Percentiles rank a stretch among this genome's conserved stretches.
Evolutionary conservation across 2,797 vertebrate species (phyloP).

Genomic region (Pantherophis vulpinus): DNA sequence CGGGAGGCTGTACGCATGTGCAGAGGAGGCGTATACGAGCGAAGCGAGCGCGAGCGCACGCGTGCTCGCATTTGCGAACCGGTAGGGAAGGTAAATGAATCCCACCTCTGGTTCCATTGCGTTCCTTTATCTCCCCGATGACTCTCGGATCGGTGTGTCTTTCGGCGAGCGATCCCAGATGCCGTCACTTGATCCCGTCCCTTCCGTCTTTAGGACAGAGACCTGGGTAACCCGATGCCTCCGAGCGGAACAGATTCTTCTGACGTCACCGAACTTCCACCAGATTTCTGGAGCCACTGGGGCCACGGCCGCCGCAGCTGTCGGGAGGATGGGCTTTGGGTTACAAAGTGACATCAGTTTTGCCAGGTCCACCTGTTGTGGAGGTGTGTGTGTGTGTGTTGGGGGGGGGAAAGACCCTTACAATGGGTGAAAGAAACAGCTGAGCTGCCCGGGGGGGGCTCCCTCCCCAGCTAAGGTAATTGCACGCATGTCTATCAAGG

Average conservation of each 20-base stretch:
- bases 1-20: too few species aligned
- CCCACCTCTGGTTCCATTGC: background rate
- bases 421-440: background rate
- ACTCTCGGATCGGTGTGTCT: background rate
- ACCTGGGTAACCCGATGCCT: constrained; percentile 26
- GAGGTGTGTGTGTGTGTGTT: background rate
- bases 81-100: too few species aligned
- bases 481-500: background rate
- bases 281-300: background rate
- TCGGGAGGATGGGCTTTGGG: constrained; percentile 17
- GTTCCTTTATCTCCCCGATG: background rate
- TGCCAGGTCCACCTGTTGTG: constrained; percentile 53
- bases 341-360: constrained; percentile 59
- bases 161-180: background rate
- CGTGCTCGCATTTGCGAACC: too few species aligned
- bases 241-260: background rate
- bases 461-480: background rate
- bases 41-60: too few species aligned
- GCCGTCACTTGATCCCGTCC: background rate
- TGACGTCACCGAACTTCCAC: background rate
- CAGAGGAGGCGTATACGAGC: too few species aligned
- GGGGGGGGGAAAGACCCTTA: background rate
- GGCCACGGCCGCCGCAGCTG: constrained; percentile 48
- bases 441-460: background rate
- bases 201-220: background rate